Evolutionary conservation across 2,888 invertebrate species (phyloP).

Genomic region (Aspidiotus rigidus): DNA sequence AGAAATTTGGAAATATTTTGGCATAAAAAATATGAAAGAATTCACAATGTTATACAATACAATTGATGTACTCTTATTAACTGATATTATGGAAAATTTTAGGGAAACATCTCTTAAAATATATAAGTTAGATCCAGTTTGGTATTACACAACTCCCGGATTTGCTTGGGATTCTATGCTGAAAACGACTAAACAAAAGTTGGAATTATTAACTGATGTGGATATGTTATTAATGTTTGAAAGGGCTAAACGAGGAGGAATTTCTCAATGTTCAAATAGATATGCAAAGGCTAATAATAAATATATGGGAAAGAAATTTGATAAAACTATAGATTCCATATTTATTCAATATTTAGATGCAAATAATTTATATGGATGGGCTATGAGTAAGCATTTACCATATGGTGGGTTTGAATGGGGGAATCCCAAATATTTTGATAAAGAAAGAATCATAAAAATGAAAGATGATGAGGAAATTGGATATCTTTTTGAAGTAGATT

Average conservation of each 20-base stretch:
- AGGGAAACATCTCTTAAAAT: constrained; percentile 34
- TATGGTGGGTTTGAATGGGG: constrained; percentile 26
- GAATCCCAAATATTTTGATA: constrained; percentile 26
- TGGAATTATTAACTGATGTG: constrained; percentile 27
- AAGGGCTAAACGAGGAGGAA: constrained; percentile 18
- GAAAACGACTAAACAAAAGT: constrained; percentile 20
- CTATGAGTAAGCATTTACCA: constrained; percentile 25
- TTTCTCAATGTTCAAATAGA: constrained; percentile 25
- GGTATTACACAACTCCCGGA: constrained; percentile 26
- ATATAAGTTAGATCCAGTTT: constrained; percentile 28
- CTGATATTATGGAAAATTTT: constrained; percentile 40
- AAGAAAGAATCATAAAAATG: constrained; percentile 18
- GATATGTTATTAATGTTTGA: constrained; percentile 25
- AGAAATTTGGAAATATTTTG: constrained; percentile 24
- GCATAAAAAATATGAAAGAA: constrained; percentile 22
- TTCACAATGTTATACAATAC: constrained; percentile 17
- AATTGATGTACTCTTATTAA: constrained; percentile 13
- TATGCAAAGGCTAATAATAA: constrained; percentile 19
- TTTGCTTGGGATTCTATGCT: constrained; percentile 23
- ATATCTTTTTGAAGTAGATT: constrained; percentile 29
- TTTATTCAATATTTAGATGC: constrained; percentile 29
- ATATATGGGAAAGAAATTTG: constrained; percentile 11
- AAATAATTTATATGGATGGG: constrained; percentile 27
- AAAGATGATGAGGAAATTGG: constrained; percentile 25
- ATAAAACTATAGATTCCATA: constrained; percentile 20